These are phyloP conservation scores for Gopherus flavomarginatus DNA, from an alignment of 2,113 vertebrate species.

Conservation along the genomic window DNA sequence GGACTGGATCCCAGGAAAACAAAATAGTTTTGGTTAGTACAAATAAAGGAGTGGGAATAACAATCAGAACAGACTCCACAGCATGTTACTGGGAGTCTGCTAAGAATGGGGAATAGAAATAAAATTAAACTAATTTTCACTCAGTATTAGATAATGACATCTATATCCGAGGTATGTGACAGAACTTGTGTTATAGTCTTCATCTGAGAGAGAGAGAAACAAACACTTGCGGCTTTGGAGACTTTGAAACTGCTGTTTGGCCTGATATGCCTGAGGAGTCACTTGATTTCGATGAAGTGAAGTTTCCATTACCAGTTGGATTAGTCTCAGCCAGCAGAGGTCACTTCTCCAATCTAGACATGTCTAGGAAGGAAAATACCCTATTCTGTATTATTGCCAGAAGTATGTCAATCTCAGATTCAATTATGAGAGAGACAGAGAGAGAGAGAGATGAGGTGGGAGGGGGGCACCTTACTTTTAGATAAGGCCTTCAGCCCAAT, in stretches of 20 bases:
- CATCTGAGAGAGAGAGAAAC: neutral
- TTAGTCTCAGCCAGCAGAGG: conserved; percentile 68
- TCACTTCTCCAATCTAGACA: conserved; percentile 72
- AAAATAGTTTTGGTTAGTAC: neutral
- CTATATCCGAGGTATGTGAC: neutral
- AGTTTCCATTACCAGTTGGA: conserved; percentile 68
- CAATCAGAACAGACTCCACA: neutral
- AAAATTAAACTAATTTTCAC: neutral
- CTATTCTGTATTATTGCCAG: conserved; percentile 29
- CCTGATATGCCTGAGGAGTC: conserved; percentile 2
- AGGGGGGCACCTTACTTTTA: conserved; percentile 28
- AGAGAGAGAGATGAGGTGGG: neutral
- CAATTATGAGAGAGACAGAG: conserved; percentile 63
- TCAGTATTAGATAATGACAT: neutral
- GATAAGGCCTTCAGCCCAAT: conserved; percentile 62
- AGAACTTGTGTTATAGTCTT: neutral
- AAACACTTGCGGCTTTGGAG: neutral
- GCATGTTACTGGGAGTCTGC: neutral
- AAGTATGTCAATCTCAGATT: conserved; percentile 69
- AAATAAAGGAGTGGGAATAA: neutral
- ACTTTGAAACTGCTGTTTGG: neutral
- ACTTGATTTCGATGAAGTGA: conserved; percentile 60
- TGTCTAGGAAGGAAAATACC: conserved; percentile 65
- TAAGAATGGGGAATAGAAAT: neutral
- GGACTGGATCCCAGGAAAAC: neutral